Percentiles rank a stretch among this genome's conserved stretches.
phyloP scores from a whole-genome alignment of 2,113 vertebrate species.

The Oreocharis arfaki region DNA sequence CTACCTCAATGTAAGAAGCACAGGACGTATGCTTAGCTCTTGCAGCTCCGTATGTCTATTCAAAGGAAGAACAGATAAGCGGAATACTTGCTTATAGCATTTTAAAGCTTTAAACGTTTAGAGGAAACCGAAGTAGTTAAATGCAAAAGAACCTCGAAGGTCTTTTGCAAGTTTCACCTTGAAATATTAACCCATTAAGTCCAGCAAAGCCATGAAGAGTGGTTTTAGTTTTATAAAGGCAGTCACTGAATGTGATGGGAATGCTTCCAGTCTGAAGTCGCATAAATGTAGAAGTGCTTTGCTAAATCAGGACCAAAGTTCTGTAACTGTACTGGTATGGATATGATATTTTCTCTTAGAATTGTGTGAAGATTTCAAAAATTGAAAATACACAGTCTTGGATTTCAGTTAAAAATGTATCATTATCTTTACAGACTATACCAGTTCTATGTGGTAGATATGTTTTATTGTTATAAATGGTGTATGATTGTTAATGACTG shows the following conservation, averaged over 20 bases:
- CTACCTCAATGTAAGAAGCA: not conserved
- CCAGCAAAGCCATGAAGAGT: not conserved
- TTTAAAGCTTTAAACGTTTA: not conserved
- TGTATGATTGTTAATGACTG: not conserved
- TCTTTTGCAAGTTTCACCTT: not conserved
- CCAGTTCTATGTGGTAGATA: not conserved
- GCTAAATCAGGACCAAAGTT: not conserved
- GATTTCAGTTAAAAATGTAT: not conserved
- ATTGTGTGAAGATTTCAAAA: not conserved
- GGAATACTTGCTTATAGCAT: not conserved
- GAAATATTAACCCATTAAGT: not conserved
- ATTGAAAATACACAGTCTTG: accelerated
- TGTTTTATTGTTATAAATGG: not conserved
- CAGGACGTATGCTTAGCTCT: not conserved
- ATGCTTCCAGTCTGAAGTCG: not conserved
- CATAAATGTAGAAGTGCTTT: not conserved
- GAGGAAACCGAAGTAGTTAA: not conserved
- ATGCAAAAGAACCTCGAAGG: not conserved
- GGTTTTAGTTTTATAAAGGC: not conserved
- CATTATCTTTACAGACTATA: not conserved
- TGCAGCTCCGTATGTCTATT: not conserved
- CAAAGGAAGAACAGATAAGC: not conserved
- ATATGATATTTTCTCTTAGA: not conserved
- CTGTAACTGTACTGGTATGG: not conserved
- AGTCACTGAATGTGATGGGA: not conserved